Evolutionary conservation across 2,888 invertebrate genomes (phyloP), one percentile per base, ranked within the genome.

Genomic region (Galerucella calmariensis): DNA sequence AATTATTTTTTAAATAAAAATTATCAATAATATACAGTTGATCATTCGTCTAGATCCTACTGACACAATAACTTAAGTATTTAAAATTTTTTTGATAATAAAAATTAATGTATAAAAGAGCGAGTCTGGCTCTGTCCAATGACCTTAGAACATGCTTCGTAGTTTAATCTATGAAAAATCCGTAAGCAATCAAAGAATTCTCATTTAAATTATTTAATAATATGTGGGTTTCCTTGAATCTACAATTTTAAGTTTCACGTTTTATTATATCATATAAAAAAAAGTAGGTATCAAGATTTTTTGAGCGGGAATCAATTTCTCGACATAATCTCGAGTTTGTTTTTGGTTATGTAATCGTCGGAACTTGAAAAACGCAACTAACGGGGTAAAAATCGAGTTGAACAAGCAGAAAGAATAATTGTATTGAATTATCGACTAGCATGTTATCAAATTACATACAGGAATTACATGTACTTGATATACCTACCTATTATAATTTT

Each of bases 71-170:
- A 8, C 35, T 35, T 35, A 8, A 35, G 8, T 35, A 35, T 35
- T 35, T 35, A 35, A 8, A 35, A 4, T 35, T 8, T 35, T 35
- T n/a, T 24, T 27, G 27, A 10, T 27, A 56, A 44, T 56, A 12
- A 14, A 56, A 14, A 27, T 65, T 65, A 16, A 16, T 53, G 27
- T 4, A 6, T 8, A 9, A 10, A 10, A n/a, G 9, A 20, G 63
- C 63, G 5, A 63, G 63, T 56, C 56, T 56, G 56, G 10, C 16
- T 56, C 56, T 56, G 56, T 20, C 9, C 56, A 56, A 41, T 41
- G 44, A 41, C 61, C 61, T 62, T 41, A 44, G 10, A 41, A 35
- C 35, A 20, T 24, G 48, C 24, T 53, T 41, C 24, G 12, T 48
- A 68, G n/a, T 14, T 51, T n/a, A 56, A 56, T 16, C 2, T 56